Evolutionary conservation across 2,888 invertebrate species (phyloP).

Genomic region (Agrochola circellaris): DNA sequence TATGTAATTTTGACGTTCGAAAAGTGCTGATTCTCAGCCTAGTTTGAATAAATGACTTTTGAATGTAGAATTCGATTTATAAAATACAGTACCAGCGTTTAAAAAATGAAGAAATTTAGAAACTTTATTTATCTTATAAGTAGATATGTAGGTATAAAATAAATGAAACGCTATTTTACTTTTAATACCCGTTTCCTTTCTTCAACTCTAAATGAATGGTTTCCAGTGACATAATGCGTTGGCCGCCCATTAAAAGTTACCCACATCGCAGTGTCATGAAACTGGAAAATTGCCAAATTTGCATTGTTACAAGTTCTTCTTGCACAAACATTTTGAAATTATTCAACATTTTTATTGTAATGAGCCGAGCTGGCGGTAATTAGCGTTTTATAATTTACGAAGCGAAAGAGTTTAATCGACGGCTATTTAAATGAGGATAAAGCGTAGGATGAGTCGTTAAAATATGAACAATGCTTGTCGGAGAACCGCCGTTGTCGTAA

Average conservation of each 20-base stretch:
- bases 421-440: conserved; percentile 31
- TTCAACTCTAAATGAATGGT: conserved; percentile 43
- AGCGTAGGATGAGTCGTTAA: conserved; percentile 29
- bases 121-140: background rate
- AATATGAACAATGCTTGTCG: conserved; percentile 43
- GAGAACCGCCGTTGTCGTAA: background rate
- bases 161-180: background rate
- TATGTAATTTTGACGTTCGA: no score
- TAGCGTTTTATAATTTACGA: conserved; percentile 56
- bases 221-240: conserved; percentile 49
- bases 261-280: conserved; percentile 60
- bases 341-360: conserved; percentile 60
- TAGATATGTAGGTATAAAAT: background rate
- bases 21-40: no score
- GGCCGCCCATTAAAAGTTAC: conserved; percentile 63
- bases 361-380: conserved; percentile 49
- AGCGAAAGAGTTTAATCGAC: conserved; percentile 44
- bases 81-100: no score
- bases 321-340: conserved; percentile 61
- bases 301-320: conserved; percentile 66
- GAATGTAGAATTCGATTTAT: no score
- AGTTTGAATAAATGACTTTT: no score
- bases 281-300: conserved; percentile 70
- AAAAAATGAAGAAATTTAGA: background rate
- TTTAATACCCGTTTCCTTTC: conserved; percentile 12